Conservation (phyloP, 2,888 invertebrate genomes). For the Suillia variegata region DNA sequence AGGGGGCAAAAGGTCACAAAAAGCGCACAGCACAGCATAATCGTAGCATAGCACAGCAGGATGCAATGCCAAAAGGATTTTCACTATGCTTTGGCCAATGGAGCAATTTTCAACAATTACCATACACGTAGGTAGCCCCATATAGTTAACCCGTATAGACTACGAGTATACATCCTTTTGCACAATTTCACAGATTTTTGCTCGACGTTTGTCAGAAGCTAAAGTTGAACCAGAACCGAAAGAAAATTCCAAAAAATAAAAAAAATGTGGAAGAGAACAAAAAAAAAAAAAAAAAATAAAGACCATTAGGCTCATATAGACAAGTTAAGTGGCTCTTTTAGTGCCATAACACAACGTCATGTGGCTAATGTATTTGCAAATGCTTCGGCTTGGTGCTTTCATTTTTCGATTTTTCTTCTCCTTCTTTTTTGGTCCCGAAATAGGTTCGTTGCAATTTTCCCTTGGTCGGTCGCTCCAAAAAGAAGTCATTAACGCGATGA, state of each 20-base stretch:
- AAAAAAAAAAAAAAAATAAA: conserved; percentile 52
- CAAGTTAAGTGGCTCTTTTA: conserved; percentile 60
- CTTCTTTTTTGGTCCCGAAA: neutral
- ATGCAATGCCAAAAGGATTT: conserved; percentile 43
- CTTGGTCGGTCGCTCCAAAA: conserved; percentile 10
- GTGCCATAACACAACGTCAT: conserved; percentile 33
- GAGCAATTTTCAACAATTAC: conserved; percentile 56
- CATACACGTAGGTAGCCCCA: conserved; percentile 36
- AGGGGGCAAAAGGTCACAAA: conserved; percentile 20
- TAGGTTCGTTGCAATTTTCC: neutral
- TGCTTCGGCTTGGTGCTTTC: neutral
- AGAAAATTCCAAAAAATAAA: conserved; percentile 37
- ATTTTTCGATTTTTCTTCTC: conserved; percentile 12
- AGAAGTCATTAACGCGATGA: conserved; percentile 36
- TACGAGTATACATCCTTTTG: conserved; percentile 41
- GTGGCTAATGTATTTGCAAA: conserved; percentile 32
- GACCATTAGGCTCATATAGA: conserved; percentile 62
- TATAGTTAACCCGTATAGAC: conserved; percentile 31
- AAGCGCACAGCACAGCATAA: conserved; percentile 19
- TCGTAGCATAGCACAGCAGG: too few relatives aligned
- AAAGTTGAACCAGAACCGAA: conserved; percentile 15
- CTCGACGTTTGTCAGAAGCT: conserved; percentile 41
- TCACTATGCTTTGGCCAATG: conserved; percentile 48
- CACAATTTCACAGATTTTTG: conserved; percentile 34
- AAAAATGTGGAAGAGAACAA: conserved; percentile 38